Percentiles rank a stretch among this genome's conserved stretches.
Evolutionary conservation across 2,113 vertebrate species (phyloP).

Genomic region (Epinephelus lanceolatus): DNA sequence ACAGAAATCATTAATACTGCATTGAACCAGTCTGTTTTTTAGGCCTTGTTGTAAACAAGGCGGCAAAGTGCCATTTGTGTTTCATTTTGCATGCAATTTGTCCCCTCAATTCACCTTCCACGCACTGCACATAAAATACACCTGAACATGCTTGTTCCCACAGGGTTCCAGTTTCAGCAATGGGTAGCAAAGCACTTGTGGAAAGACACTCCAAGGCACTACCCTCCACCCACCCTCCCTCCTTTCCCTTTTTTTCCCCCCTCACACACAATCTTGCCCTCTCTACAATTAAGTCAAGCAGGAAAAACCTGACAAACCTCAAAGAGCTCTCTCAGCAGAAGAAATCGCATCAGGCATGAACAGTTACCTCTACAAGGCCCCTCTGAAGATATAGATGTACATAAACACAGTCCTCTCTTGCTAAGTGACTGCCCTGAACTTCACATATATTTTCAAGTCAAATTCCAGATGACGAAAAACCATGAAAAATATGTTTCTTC

Average conservation of each 20-base stretch:
- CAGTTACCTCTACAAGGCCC: constrained; percentile 54
- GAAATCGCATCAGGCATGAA: constrained; percentile 75
- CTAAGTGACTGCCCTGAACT: constrained; percentile 20
- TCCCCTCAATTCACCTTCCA: constrained; percentile 51
- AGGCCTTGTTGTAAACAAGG: constrained; percentile 1
- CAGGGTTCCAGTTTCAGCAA: constrained; percentile 85
- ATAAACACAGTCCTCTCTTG: constrained; percentile 14
- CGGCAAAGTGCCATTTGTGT: constrained; percentile 13
- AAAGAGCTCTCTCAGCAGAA: constrained; percentile 73
- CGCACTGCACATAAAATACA: constrained; percentile 69
- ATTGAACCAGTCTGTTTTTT: not conserved
- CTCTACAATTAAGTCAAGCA: constrained; percentile 77
- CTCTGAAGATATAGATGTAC: constrained; percentile 39
- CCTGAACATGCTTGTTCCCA: constrained; percentile 84
- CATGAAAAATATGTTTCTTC: constrained; percentile 13
- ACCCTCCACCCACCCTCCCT: not conserved
- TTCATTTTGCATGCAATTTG: constrained; percentile 27
- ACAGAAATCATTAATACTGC: not conserved
- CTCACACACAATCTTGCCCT: constrained; percentile 62
- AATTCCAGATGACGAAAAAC: constrained; percentile 50
- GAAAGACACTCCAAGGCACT: constrained; percentile 75
- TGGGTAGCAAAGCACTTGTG: constrained; percentile 77
- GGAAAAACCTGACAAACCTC: constrained; percentile 82
- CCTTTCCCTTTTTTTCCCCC: not conserved
- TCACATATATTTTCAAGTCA: constrained; percentile 34